Conservation (phyloP, 2,113 vertebrate genomes). For the Tauraco erythrolophus region DNA sequence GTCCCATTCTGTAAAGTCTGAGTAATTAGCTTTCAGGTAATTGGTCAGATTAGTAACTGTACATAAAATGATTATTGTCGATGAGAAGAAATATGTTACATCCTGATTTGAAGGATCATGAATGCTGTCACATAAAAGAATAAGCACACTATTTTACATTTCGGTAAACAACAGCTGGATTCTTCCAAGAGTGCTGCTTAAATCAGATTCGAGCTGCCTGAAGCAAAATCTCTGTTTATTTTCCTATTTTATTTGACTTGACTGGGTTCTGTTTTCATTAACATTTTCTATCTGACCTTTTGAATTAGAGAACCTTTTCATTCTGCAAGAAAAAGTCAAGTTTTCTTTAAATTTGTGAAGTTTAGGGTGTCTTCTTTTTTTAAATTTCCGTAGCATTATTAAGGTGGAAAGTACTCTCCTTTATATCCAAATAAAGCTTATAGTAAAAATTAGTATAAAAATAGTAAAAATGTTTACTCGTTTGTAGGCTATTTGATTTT, state of each 20-base stretch:
- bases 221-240: slow-evolving; percentile 76
- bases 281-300: slow-evolving; percentile 74
- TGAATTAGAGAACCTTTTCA: slow-evolving; percentile 58
- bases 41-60: slow-evolving; percentile 67
- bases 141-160: slow-evolving; percentile 76
- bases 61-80: slow-evolving; percentile 57
- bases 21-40: slow-evolving; percentile 69
- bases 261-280: slow-evolving; percentile 76
- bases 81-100: slow-evolving; percentile 37
- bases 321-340: slow-evolving; percentile 19
- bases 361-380: neutral
- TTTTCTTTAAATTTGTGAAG: slow-evolving; percentile 31
- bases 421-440: neutral
- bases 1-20: slow-evolving; percentile 57
- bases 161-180: slow-evolving; percentile 77
- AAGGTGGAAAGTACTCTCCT: neutral
- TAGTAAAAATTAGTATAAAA: neutral
- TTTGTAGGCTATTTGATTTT: neutral
- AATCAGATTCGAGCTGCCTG: slow-evolving; percentile 75
- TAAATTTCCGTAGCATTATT: neutral
- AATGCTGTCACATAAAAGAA: slow-evolving; percentile 60
- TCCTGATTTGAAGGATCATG: slow-evolving; percentile 54
- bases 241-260: slow-evolving; percentile 74
- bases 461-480: neutral
- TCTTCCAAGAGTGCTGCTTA: slow-evolving; percentile 70